Conservation (phyloP, 1,140 invertebrate genomes). For the Drosophila pachea region DNA sequence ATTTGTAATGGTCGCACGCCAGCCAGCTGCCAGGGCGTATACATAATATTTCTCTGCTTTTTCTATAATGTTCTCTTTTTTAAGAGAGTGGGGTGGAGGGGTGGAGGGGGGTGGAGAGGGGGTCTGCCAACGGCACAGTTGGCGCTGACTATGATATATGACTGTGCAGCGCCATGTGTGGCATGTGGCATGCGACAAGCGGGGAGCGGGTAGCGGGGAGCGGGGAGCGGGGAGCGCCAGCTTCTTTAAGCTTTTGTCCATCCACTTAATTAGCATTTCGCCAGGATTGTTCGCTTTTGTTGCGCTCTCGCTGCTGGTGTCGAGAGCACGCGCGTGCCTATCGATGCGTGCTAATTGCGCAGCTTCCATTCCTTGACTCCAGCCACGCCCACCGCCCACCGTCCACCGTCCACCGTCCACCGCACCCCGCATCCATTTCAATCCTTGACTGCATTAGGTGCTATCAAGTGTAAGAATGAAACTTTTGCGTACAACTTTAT, state of each 20-base stretch:
- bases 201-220: no score
- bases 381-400: conserved; percentile 1
- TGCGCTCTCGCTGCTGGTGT: conserved; percentile 23
- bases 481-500: conserved; percentile 41
- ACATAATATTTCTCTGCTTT: conserved; percentile 47
- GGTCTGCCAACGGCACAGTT: conserved; percentile 31
- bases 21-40: conserved; percentile 38
- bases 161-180: conserved; percentile 39
- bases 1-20: conserved; percentile 41
- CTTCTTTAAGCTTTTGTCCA: conserved; percentile 34
- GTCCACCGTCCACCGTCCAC: not conserved
- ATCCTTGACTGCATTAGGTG: conserved; percentile 49
- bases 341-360: conserved; percentile 75
- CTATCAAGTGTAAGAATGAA: conserved; percentile 46
- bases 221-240: no score
- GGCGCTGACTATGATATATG: conserved; percentile 73
- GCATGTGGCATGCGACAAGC: conserved; percentile 26
- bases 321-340: conserved; percentile 70
- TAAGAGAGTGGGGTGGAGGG: not conserved
- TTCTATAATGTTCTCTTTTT: conserved; percentile 3
- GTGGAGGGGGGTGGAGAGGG: no score
- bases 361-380: no score
- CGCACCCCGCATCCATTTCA: conserved; percentile 29
- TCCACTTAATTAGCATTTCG: conserved; percentile 74
- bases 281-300: conserved; percentile 58